Percentiles rank a stretch among this genome's conserved stretches.
Conservation (phyloP, 1,140 invertebrate species). For the Cydia fagiglandana region DNA sequence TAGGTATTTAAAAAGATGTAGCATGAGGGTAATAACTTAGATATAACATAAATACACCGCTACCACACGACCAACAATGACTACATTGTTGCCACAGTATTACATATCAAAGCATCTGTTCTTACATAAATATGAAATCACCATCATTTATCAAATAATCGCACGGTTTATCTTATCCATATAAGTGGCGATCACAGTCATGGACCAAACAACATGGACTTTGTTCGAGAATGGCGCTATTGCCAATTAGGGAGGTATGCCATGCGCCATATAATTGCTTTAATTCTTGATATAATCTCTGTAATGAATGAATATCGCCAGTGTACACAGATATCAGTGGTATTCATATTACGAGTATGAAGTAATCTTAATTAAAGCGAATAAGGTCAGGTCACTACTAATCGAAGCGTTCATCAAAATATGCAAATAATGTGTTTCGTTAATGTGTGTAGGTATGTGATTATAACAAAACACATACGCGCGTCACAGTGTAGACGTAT, state of each 20-base stretch:
- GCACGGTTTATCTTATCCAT: conserved; percentile 2
- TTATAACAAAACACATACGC: not conserved
- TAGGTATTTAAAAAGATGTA: too few relatives aligned
- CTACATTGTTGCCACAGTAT: not conserved
- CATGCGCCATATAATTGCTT: not conserved
- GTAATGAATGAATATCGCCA: not conserved
- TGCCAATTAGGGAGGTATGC: not conserved
- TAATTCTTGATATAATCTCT: not conserved
- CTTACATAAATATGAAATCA: conserved; percentile 13
- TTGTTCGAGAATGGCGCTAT: conserved; percentile 13
- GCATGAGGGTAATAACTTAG: too few relatives aligned
- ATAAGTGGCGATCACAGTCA: not conserved
- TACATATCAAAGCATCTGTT: not conserved
- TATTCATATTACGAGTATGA: not conserved
- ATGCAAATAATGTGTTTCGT: not conserved
- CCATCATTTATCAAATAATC: not conserved
- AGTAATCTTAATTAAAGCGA: conserved; percentile 12
- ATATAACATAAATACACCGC: not conserved
- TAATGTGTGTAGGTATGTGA: not conserved
- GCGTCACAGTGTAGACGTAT: not conserved
- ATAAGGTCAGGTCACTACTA: not conserved
- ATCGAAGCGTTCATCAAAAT: conserved; percentile 1
- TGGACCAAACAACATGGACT: conserved; percentile 13
- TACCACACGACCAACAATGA: not conserved
- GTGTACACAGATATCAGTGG: not conserved